Conservation (phyloP, 2,888 invertebrate species). For the Ethmia dodecea region DNA sequence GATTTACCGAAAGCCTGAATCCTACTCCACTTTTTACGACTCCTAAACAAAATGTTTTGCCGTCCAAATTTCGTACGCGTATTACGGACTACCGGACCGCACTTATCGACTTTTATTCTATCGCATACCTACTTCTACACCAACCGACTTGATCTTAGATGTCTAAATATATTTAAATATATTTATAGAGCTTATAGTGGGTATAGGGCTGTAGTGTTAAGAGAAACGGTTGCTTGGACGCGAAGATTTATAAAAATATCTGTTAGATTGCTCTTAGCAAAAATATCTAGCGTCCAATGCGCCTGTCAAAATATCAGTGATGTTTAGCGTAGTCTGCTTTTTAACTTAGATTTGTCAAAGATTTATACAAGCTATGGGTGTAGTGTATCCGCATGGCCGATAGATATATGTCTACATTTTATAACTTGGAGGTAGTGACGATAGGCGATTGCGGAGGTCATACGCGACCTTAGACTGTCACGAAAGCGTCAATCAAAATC, state of each 20-base stretch:
- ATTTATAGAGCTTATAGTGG: constrained; percentile 74
- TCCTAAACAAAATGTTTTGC: constrained; percentile 74
- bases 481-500: no score
- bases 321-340: constrained; percentile 62
- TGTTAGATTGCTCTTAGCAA: not conserved
- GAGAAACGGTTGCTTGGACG: constrained; percentile 14
- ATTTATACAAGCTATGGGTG: constrained; percentile 60
- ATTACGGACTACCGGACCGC: no score
- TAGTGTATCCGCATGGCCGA: constrained; percentile 46
- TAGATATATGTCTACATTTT: constrained; percentile 32
- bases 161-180: constrained; percentile 69
- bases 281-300: constrained; percentile 8
- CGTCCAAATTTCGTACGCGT: constrained; percentile 51
- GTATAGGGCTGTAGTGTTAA: constrained; percentile 59
- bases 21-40: no score
- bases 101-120: no score
- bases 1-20: no score
- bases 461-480: no score
- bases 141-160: constrained; percentile 56
- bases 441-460: not conserved
- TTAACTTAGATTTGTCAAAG: constrained; percentile 56
- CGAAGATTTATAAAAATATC: not conserved
- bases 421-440: constrained; percentile 13
- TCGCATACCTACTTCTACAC: constrained; percentile 64
- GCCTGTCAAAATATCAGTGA: constrained; percentile 55